These are phyloP conservation scores for Montipora efflorescens DNA, from an alignment of 64 coral and sea anemone genomes.

Conservation along the genomic window DNA sequence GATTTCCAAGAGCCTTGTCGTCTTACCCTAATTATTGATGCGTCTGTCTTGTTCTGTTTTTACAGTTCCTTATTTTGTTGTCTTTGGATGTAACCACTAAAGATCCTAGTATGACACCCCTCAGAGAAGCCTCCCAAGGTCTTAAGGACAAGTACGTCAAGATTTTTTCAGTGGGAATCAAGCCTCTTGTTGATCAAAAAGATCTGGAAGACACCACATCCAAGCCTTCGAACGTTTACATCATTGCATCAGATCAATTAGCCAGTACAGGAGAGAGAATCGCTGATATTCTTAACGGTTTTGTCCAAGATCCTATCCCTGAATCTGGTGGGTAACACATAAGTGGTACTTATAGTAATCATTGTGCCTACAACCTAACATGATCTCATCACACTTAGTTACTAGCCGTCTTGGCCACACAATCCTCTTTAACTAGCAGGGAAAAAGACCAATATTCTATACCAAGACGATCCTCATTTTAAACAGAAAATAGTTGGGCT, in stretches of 20 bases:
- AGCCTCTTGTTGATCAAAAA: conserved; percentile 6
- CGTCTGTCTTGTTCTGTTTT: background rate
- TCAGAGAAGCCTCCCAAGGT: conserved; percentile 14
- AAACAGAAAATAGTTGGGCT: background rate
- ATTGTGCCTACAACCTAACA: too few relatives aligned
- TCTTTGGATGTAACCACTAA: background rate
- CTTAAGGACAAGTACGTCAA: conserved; percentile 38
- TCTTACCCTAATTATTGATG: background rate
- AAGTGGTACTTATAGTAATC: background rate
- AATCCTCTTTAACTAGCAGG: background rate
- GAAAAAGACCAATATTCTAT: too few relatives aligned
- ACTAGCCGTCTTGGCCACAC: too few relatives aligned
- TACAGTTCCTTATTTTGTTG: conserved; percentile 56
- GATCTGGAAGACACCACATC: conserved; percentile 48
- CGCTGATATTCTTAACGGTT: conserved; percentile 36
- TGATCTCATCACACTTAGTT: too few relatives aligned
- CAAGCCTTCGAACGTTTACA: conserved; percentile 54
- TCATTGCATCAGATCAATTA: conserved; percentile 1
- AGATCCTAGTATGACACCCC: background rate
- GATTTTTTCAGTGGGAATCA: conserved; percentile 35
- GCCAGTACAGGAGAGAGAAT: background rate
- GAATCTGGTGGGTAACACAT: conserved; percentile 17
- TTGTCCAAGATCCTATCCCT: conserved; percentile 27
- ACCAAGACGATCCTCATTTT: too few relatives aligned
- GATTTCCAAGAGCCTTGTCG: background rate